Evolutionary conservation across 2,888 invertebrate species (phyloP).

Genomic region (Taenaris catops): DNA sequence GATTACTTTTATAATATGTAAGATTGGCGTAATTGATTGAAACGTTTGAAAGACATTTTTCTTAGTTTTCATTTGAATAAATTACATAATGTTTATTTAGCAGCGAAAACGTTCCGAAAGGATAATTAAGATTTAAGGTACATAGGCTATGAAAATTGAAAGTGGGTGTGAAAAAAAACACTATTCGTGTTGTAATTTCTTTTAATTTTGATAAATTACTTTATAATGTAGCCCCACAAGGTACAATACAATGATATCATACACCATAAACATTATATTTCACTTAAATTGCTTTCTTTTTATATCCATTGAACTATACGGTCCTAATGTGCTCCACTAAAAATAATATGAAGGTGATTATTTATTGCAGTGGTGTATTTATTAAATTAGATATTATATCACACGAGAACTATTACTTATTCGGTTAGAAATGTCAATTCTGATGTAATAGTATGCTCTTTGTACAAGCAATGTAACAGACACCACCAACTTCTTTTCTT

Average conservation of each 20-base stretch:
- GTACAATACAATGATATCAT: conserved; percentile 7
- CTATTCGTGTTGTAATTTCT: conserved; percentile 2
- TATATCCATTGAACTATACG: conserved; percentile 10
- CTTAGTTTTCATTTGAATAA: too few relatives aligned
- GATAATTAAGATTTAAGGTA: not conserved
- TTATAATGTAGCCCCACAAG: conserved; percentile 2
- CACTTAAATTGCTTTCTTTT: conserved; percentile 10
- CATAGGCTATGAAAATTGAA: not conserved
- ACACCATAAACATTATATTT: conserved; percentile 1
- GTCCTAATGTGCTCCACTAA: conserved; percentile 11
- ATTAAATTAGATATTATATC: conserved; percentile 2
- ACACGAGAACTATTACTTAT: too few relatives aligned
- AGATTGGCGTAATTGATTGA: too few relatives aligned
- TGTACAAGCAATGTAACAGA: too few relatives aligned
- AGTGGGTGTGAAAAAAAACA: conserved; percentile 1
- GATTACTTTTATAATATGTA: too few relatives aligned
- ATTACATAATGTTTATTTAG: too few relatives aligned
- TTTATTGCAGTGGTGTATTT: not conserved
- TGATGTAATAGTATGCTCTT: too few relatives aligned
- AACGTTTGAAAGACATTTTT: too few relatives aligned
- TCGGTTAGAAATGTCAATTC: too few relatives aligned
- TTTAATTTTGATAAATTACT: conserved; percentile 8
- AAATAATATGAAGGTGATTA: conserved; percentile 4
- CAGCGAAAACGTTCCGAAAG: too few relatives aligned
- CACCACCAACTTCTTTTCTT: too few relatives aligned